These are phyloP conservation scores for Carassius carassius DNA, from an alignment of 2,113 vertebrate genomes.

Conservation along the genomic window DNA sequence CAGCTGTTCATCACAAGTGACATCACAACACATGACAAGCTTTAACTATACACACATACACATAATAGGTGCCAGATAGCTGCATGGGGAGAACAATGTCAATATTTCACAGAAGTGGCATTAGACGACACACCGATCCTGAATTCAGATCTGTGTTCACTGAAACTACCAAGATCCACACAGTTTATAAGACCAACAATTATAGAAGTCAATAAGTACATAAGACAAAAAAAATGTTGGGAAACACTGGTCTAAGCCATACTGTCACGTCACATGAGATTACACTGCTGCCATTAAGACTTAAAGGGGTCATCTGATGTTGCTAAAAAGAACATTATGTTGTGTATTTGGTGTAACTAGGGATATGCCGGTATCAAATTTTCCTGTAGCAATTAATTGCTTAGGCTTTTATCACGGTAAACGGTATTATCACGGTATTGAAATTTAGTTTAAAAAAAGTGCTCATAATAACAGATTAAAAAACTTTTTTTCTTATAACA, in stretches of 20 bases:
- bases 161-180: neutral
- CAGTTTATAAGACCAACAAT: conserved; percentile 18
- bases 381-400: too few species aligned
- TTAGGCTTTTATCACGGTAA: too few species aligned
- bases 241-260: neutral
- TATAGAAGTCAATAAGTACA: neutral
- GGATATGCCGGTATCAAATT: too few species aligned
- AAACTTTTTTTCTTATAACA: too few species aligned
- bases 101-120: conserved; percentile 35
- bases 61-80: neutral
- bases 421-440: too few species aligned
- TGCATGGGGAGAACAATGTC: neutral
- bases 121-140: neutral
- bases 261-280: neutral
- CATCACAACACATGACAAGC: neutral
- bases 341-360: too few species aligned
- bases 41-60: neutral
- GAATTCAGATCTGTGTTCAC: conserved; percentile 18
- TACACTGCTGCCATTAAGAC: neutral
- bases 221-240: neutral
- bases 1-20: neutral
- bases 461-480: too few species aligned
- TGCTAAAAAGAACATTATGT: too few species aligned
- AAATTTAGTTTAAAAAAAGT: too few species aligned
- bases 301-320: neutral